Evolutionary conservation across 2,113 vertebrate species (phyloP).

Genomic region (Ciconia stormi): DNA sequence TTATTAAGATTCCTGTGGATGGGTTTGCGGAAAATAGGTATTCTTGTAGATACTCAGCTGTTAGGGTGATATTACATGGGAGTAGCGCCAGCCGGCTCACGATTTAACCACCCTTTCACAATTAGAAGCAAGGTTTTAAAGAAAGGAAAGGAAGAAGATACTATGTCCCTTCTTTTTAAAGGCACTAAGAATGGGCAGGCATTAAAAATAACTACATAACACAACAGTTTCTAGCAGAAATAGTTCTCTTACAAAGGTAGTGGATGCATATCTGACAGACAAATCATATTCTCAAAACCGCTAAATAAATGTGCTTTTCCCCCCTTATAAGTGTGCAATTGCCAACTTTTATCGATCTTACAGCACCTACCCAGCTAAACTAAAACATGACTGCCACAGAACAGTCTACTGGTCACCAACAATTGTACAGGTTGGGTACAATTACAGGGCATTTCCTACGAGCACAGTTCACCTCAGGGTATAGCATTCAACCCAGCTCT

Average conservation of each 20-base stretch:
- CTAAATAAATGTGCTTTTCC: background rate
- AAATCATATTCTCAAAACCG: background rate
- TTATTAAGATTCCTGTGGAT: background rate
- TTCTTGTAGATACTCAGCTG: background rate
- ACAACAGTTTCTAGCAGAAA: background rate
- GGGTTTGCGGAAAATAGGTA: fast-evolving
- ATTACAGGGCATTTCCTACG: background rate
- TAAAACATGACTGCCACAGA: background rate
- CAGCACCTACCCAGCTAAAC: background rate
- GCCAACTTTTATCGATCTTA: background rate
- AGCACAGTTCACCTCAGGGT: background rate
- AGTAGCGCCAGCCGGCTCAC: background rate
- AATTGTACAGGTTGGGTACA: fast-evolving
- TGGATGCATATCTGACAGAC: background rate
- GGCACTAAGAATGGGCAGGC: background rate
- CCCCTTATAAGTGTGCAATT: background rate
- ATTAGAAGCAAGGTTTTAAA: background rate
- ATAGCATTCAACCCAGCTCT: background rate
- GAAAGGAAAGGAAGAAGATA: background rate
- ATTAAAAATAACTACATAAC: background rate
- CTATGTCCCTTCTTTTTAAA: background rate
- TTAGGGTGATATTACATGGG: background rate
- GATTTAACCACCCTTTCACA: background rate
- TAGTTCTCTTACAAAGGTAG: background rate
- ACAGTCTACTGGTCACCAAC: background rate